phyloP scores from a whole-genome alignment of 2,113 vertebrate genomes.

The Maccullochella peelii region DNA sequence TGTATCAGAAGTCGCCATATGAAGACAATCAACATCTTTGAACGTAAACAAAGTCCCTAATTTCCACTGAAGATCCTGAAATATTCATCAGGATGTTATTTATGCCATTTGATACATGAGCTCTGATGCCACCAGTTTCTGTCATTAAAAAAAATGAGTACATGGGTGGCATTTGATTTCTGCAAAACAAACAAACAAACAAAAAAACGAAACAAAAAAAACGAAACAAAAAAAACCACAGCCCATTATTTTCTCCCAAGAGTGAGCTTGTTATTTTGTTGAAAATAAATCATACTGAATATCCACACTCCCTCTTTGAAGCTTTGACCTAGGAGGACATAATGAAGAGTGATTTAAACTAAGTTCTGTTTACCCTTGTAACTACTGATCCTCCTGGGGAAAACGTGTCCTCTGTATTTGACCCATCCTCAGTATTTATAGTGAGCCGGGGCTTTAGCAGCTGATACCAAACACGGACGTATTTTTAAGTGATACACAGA shows the following conservation, averaged over 20 bases:
- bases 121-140: neutral
- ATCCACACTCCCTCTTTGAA: constrained; percentile 8
- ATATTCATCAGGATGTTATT: neutral
- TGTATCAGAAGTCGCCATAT: neutral
- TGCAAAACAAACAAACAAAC: neutral
- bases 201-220: no score
- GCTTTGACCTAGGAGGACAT: constrained; percentile 25
- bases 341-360: constrained; percentile 43
- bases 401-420: constrained; percentile 42
- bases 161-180: constrained; percentile 28
- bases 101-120: neutral
- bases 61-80: neutral
- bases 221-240: neutral
- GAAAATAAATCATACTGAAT: constrained; percentile 33
- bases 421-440: constrained; percentile 44
- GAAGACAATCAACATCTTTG: neutral
- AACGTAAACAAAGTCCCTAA: neutral
- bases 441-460: neutral
- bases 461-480: constrained; percentile 41
- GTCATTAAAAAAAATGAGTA: neutral
- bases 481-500: constrained; percentile 16
- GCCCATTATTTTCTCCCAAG: constrained; percentile 36
- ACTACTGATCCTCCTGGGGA: constrained; percentile 11
- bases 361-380: constrained; percentile 39
- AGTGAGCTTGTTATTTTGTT: constrained; percentile 43